Evolutionary conservation across 2,113 vertebrate species (phyloP), one percentile per base, ranked within the genome.

Genomic region (Mugil cephalus): DNA sequence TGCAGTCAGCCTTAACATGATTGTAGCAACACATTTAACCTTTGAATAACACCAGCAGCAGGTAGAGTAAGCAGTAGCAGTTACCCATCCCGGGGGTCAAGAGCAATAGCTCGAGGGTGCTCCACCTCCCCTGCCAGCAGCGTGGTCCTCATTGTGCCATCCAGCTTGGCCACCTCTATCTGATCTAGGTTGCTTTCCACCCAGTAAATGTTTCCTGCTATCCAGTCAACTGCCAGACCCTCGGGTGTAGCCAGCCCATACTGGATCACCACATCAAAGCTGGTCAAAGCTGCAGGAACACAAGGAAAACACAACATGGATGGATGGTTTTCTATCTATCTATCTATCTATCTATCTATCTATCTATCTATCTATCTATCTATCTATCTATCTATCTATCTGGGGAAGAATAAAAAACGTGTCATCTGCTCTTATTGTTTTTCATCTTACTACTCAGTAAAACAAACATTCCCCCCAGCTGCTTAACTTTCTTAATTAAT

Each of bases 181-280:
- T 99, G 98, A 90, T 99, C 98, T 90, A 99, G 91, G 91, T 99
- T 98, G 87, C 97, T 99, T 92, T 99, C 98, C 69, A 99, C 98
- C 98, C 98, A 99, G 93, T 99, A 99, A 91, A 99, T 99, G 90
- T 99, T 99, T 80, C 98, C 97, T 0, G 98, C 98, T 4, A 99
- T 99, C 98, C 98, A 99, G 91, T 99, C 98, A 48, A 99, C 97
- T 0, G 97, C 97, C 91, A 99, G 89, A 1, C 98, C 98, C 90
- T 99, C 97, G 0, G 98, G 98, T 0, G 98, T 98, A 34, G 98
- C 97, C 87, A 99, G 87, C 3, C 98, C 98, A 0, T 98, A 97
- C 93, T 99, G 97, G 77, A 99, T 98, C 14, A 99, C 97, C 81
- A 98, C 98, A 85, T 99, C 97, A 0, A 98, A 98, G 85, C 96